phyloP scores from a whole-genome alignment of 1,140 invertebrate genomes.

The Drosophila equinoxialis region DNA sequence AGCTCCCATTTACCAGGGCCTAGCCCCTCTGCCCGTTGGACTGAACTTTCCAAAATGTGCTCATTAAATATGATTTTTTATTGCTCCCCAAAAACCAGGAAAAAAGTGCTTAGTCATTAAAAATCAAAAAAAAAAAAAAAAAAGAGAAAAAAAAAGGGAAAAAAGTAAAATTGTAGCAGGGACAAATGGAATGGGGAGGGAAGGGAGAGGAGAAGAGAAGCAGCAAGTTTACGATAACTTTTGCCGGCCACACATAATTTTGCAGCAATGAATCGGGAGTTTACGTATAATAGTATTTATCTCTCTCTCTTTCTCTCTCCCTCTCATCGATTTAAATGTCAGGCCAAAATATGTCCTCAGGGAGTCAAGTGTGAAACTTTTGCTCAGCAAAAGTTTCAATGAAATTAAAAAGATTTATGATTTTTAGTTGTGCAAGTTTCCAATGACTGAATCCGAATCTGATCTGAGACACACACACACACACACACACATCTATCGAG shows the following conservation, averaged over 20 bases:
- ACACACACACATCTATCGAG: background rate
- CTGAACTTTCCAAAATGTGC: conserved; percentile 17
- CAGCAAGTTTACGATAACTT: conserved; percentile 32
- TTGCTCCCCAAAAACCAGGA: conserved; percentile 31
- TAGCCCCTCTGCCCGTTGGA: conserved; percentile 17
- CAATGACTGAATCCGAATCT: conserved; percentile 52
- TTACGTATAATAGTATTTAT: conserved; percentile 69
- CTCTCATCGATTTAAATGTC: conserved; percentile 78
- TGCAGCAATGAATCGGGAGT: conserved; percentile 62
- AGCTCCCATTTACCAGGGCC: conserved; percentile 33
- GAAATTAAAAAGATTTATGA: conserved; percentile 82
- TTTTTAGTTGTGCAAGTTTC: conserved; percentile 65
- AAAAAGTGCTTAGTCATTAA: conserved; percentile 60
- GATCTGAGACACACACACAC: conserved; percentile 29
- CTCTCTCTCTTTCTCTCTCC: conserved; percentile 4
- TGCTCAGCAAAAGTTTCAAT: conserved; percentile 62
- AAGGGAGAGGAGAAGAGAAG: background rate
- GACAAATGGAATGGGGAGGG: background rate
- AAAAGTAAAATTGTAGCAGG: background rate
- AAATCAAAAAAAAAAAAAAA: conserved; percentile 20
- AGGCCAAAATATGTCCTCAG: conserved; percentile 59
- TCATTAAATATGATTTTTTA: conserved; percentile 59
- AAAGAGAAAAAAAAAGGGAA: background rate
- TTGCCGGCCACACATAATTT: conserved; percentile 63
- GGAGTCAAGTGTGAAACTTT: conserved; percentile 77